Conservation (phyloP, 2,113 vertebrate genomes). For the Syrmaticus mikado region DNA sequence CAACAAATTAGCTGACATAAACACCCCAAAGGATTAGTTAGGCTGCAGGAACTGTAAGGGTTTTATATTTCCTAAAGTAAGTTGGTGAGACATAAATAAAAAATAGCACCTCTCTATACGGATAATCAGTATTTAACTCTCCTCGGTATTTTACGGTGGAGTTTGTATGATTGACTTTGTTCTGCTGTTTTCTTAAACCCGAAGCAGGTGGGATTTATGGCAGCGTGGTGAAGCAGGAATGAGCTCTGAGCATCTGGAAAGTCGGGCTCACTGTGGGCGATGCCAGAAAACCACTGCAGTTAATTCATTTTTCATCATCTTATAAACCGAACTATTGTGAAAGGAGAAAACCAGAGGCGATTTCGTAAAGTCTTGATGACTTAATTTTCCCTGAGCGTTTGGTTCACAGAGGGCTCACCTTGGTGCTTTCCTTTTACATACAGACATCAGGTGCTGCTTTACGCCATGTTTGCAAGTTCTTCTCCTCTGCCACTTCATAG, state of each 20-base stretch:
- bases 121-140: neutral
- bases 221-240: neutral
- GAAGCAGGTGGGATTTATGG: conserved; percentile 10
- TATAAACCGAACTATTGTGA: neutral
- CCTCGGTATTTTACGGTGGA: neutral
- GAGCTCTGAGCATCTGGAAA: neutral
- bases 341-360: neutral
- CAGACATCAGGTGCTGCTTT: neutral
- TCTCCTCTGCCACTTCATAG: neutral
- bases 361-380: neutral
- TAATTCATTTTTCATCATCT: conserved; percentile 37
- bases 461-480: fast-evolving
- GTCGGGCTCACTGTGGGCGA: neutral
- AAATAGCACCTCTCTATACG: neutral
- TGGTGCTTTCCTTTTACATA: neutral
- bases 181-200: conserved; percentile 14
- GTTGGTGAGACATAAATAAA: neutral
- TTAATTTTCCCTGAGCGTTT: neutral
- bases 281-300: conserved; percentile 24
- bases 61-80: conserved; percentile 4
- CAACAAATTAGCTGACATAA: neutral
- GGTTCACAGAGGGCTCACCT: neutral
- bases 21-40: neutral
- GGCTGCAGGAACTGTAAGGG: neutral
- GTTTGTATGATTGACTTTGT: neutral